A percentile compares a stretch with the other conserved stretches of the same genome.
Evolutionary conservation across 2,888 invertebrate species (phyloP).

Genomic region (Drosophila fulvimacula): DNA sequence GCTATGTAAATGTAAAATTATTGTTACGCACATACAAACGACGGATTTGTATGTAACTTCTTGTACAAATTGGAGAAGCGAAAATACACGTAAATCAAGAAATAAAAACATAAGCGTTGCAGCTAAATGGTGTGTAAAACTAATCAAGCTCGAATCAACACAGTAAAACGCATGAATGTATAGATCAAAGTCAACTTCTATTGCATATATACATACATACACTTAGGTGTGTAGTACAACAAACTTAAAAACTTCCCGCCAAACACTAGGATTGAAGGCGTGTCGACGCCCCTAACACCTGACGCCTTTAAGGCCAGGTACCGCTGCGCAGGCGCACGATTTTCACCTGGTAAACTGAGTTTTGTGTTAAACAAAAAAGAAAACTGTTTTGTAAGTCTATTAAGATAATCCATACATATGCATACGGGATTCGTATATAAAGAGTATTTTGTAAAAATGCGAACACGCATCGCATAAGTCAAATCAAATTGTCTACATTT

Average conservation of each 20-base stretch:
- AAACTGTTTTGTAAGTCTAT: slow-evolving; percentile 62
- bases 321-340: slow-evolving; percentile 79
- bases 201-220: slow-evolving; percentile 1
- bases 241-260: slow-evolving; percentile 68
- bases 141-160: slow-evolving; percentile 69
- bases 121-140: slow-evolving; percentile 40
- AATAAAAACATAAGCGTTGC: slow-evolving; percentile 52
- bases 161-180: slow-evolving; percentile 47
- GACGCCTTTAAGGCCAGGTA: slow-evolving; percentile 51
- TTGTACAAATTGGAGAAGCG: slow-evolving; percentile 44
- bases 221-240: slow-evolving; percentile 22
- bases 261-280: slow-evolving; percentile 43
- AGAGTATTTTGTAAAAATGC: slow-evolving; percentile 43
- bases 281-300: slow-evolving; percentile 32
- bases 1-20: slow-evolving; percentile 56
- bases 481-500: slow-evolving; percentile 29
- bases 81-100: slow-evolving; percentile 33
- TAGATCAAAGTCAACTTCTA: slow-evolving; percentile 51
- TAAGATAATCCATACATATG: slow-evolving; percentile 23
- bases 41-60: slow-evolving; percentile 49
- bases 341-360: slow-evolving; percentile 55
- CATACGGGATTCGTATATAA: slow-evolving; percentile 19
- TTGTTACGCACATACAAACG: slow-evolving; percentile 40
- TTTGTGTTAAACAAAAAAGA: slow-evolving; percentile 48
- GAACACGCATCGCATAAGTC: slow-evolving; percentile 36